Base-by-base conservation (phyloP, 2,888 invertebrate species). In the Cantharis rufa region DNA sequence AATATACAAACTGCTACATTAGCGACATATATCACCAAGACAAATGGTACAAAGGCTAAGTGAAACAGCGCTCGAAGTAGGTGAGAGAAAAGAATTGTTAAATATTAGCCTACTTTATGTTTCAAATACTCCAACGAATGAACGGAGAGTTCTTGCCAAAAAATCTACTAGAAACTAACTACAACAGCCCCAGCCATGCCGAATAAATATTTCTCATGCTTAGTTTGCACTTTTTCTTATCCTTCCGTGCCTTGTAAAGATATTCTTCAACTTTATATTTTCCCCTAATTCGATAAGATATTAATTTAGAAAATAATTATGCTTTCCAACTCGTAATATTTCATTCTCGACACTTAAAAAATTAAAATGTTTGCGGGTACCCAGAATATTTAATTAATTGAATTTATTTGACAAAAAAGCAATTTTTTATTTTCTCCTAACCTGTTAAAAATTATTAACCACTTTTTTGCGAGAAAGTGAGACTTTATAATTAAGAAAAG, bases 31-130 rank as follows among this genome's bases (percentile, higher is more conserved):
- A 83, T 82, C 83, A 82, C 79, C 76, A 80, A 84, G 83, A 84
- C 82, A 82, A 83, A 84, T 84, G 83, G 82, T 75, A 79, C 79
- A 75, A 72, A 79, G 77, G 76, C 79, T 78, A 79, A 78, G 80
- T 82, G 82, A 83, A 83, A 84, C 80, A 83, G 81, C 82, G 82
- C 82, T 82, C 84, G 82, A 84, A 83, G 84, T 84, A 84, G 83
- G 84, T 85, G 84, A 83, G 83, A 84, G 83, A 80, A 74, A 81
- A 81, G 82, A 82, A 83, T 84, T 83, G 84, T 84, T 83, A 70
- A 75, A 79, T 80, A 81, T 81, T 81, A 81, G 77, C 74, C 74
- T 71, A 76, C 72, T 76, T 72, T 72, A 76, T 76, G 70, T 73
- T 63, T 69, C 72, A 74, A 79, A 79, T 79, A 78, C 48, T 48